Evolutionary conservation across 2,797 vertebrate genomes (phyloP).

Genomic region (Sciurus carolinensis): DNA sequence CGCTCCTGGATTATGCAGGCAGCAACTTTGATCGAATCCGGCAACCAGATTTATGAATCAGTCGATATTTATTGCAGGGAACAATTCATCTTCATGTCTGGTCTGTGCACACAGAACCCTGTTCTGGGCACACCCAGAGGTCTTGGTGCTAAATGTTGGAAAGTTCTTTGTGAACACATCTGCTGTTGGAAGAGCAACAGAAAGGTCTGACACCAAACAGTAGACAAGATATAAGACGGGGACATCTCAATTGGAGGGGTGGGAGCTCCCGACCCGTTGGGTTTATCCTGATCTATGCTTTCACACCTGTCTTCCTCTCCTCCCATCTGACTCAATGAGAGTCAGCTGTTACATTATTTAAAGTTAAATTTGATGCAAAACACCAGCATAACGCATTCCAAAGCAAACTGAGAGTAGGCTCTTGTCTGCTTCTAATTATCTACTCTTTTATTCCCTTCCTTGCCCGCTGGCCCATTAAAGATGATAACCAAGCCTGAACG

Average conservation of each 20-base stretch:
- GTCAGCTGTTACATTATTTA: constrained; percentile 36
- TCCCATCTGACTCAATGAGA: constrained; percentile 5
- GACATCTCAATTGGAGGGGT: background rate
- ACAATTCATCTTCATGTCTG: constrained; percentile 81
- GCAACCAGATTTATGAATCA: constrained; percentile 86
- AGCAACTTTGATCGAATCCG: constrained; percentile 81
- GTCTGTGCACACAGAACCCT: constrained; percentile 61
- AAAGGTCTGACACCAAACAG: constrained; percentile 9
- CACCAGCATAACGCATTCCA: constrained; percentile 18
- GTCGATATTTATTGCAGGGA: constrained; percentile 84
- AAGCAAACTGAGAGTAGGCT: background rate
- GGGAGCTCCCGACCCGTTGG: background rate
- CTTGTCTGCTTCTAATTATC: constrained; percentile 18
- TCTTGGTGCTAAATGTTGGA: constrained; percentile 43
- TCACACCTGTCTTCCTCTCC: background rate
- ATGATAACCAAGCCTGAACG: constrained; percentile 14
- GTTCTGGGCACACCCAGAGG: constrained; percentile 60
- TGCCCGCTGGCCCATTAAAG: constrained; percentile 43
- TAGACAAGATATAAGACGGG: background rate
- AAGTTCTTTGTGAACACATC: background rate
- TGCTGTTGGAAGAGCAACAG: background rate
- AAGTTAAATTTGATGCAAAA: constrained; percentile 54
- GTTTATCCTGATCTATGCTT: background rate
- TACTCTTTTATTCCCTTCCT: background rate
- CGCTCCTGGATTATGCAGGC: constrained; percentile 77